Evolutionary conservation across 2,888 invertebrate species (phyloP), one percentile per base, ranked within the genome.

Genomic region (Calameuta filiformis): DNA sequence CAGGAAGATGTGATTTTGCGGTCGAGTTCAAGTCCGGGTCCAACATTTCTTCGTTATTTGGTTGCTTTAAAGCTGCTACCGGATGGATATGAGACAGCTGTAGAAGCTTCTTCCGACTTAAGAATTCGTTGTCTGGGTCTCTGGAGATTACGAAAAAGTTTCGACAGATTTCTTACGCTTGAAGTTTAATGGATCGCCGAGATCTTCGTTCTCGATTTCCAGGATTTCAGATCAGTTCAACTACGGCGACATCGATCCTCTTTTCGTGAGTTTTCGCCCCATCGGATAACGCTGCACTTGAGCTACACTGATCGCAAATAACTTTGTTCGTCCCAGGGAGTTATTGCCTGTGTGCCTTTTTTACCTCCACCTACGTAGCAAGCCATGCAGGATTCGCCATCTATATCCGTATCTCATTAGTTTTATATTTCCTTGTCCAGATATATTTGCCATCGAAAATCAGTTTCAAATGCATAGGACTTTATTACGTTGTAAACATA

Each of bases 151-250:
- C 30, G 30, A 76, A 73, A 73, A 69, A 71, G 71, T 71, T 69
- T 37, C 71, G 33, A 31, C 23, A 40, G 76, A 69, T 71, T 76
- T 33, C n/a, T 76, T 73, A 40, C 33, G 23, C 34, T 31, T 31
- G 11, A 73, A 56, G 40, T 56, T 23, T 23, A 56, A 56, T 23
- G 40, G 40, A 56, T 23, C 2, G 40, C 40, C 6, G 40, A 56
- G 40, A 56, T 56, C 23, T 56, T 23, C 40, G 23, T 56, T 23
- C 15, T 56, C 40, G 40, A 23, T 56, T 9, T 23, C 23, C 40
- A 56, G 23, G 40, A 56, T 56, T 56, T 56, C 23, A 23, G 40
- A 56, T 56, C 40, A 9, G 40, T 56, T 56, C 40, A 23, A 56
- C 23, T 15, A 23, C 9, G 23, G 4, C 40, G 23, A 23, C 9